phyloP scores from a whole-genome alignment of 2,797 vertebrate species.

The Typhlichthys subterraneus region DNA sequence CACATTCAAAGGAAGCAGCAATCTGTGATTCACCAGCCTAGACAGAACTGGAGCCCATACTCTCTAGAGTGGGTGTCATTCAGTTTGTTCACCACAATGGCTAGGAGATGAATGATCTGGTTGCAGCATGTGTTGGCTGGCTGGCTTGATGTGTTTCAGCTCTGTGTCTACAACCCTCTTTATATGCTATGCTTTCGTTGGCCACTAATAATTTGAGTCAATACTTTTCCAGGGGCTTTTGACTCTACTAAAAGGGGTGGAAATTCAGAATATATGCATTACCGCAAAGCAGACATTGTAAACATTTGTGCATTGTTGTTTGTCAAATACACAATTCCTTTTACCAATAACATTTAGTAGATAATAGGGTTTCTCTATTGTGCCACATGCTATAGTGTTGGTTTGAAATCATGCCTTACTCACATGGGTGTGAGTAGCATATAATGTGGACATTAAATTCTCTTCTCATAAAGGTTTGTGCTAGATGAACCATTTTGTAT shows the following conservation, averaged over 20 bases:
- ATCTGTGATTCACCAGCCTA: conserved; percentile 44
- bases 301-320: conserved; percentile 52
- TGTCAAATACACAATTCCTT: conserved; percentile 29
- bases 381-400: conserved; percentile 26
- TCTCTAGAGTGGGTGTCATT: conserved; percentile 48
- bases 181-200: conserved; percentile 49
- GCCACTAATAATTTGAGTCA: conserved; percentile 50
- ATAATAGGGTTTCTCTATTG: conserved; percentile 40
- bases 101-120: conserved; percentile 64
- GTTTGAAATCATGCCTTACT: conserved; percentile 46
- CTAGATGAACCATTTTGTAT: conserved; percentile 23
- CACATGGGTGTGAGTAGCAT: conserved; percentile 31
- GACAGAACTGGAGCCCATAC: conserved; percentile 31
- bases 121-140: conserved; percentile 34
- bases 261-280: conserved; percentile 23
- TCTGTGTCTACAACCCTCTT: conserved; percentile 44
- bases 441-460: conserved; percentile 31
- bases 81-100: conserved; percentile 53
- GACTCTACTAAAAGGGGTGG: conserved; percentile 34
- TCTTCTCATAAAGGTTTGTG: conserved; percentile 19
- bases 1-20: conserved; percentile 17
- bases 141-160: conserved; percentile 13
- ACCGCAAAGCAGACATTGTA: conserved; percentile 56
- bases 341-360: conserved; percentile 34
- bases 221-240: conserved; percentile 35